Conservation (phyloP, 2,113 vertebrate species). For the Balaeniceps rex region DNA sequence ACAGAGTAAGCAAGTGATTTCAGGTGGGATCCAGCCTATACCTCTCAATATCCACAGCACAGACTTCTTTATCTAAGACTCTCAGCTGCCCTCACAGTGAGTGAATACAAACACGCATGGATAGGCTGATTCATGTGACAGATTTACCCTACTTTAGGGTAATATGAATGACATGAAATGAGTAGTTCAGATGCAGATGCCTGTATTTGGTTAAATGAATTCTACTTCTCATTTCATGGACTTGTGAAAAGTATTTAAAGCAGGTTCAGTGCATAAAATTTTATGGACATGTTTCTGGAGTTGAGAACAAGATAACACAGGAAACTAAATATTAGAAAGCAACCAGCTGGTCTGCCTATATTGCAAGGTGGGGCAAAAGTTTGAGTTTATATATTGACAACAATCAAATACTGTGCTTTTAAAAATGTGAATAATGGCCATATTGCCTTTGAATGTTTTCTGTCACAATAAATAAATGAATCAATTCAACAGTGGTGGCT, state of each 20-base stretch:
- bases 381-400: neutral
- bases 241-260: neutral
- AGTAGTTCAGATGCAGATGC: neutral
- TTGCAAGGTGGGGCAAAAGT: neutral
- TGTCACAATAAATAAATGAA: neutral
- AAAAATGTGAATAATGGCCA: neutral
- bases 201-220: neutral
- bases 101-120: neutral
- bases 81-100: neutral
- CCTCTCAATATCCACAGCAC: neutral
- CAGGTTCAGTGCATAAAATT: neutral
- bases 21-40: neutral
- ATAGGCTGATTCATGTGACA: neutral
- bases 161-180: neutral
- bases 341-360: neutral
- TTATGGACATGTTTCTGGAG: neutral
- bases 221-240: neutral
- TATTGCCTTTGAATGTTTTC: neutral
- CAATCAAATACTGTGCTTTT: neutral
- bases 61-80: neutral
- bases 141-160: neutral
- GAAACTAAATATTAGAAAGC: neutral
- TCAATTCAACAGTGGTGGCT: neutral
- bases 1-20: neutral
- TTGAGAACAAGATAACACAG: neutral